Conservation (phyloP, 2,888 invertebrate species). For the Eledone cirrhosa region DNA sequence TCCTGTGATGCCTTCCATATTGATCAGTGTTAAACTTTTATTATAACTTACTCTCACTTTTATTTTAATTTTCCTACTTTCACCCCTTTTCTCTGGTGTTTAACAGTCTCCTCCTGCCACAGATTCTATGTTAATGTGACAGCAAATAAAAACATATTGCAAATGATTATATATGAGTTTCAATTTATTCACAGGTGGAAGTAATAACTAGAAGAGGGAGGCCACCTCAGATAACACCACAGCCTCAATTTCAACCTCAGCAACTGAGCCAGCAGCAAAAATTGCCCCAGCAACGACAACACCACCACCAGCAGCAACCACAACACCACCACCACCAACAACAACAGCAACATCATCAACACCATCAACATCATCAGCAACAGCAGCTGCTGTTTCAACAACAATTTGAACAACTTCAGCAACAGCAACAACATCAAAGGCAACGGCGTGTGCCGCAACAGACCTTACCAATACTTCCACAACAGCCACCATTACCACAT, state of each 20-base stretch:
- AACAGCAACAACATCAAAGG: too few species aligned
- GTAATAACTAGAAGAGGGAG: constrained; percentile 20
- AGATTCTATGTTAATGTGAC: too few species aligned
- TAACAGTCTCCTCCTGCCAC: too few species aligned
- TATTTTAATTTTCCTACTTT: too few species aligned
- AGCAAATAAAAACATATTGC: too few species aligned
- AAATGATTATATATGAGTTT: too few species aligned
- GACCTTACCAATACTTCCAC: background rate
- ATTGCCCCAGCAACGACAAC: constrained; percentile 13
- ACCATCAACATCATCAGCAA: constrained; percentile 17
- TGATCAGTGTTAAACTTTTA: too few species aligned
- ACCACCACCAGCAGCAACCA: constrained; percentile 14
- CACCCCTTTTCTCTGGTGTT: too few species aligned
- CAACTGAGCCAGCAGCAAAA: constrained; percentile 20
- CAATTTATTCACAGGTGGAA: background rate
- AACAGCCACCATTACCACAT: constrained; percentile 10
- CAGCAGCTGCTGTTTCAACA: constrained; percentile 2
- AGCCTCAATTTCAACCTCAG: background rate
- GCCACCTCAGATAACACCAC: constrained; percentile 7
- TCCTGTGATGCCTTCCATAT: too few species aligned
- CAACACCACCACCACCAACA: background rate
- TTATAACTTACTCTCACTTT: too few species aligned
- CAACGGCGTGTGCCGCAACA: too few species aligned
- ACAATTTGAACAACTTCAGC: background rate
- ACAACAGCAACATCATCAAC: constrained; percentile 2